These are phyloP conservation scores for Phataginus tetradactyla DNA, from an alignment of 2,797 vertebrate genomes.

Conservation along the genomic window DNA sequence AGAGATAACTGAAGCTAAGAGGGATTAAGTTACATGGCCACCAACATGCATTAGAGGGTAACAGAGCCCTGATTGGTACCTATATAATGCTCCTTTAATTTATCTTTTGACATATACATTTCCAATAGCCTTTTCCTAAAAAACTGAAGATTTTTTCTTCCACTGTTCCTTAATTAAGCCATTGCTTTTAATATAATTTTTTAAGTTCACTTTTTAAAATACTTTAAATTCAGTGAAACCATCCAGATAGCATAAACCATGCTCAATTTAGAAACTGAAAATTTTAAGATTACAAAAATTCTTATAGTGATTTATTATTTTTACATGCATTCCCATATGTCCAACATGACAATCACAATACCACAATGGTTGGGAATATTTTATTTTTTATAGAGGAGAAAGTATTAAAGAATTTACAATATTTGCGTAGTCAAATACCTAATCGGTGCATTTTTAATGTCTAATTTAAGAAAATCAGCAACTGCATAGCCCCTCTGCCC, in stretches of 20 bases:
- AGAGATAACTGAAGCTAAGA: neutral
- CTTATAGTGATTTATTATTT: neutral
- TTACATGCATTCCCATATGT: neutral
- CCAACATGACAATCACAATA: neutral
- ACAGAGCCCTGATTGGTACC: neutral
- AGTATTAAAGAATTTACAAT: neutral
- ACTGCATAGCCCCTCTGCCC: neutral
- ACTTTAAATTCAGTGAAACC: neutral
- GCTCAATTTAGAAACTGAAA: neutral
- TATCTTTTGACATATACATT: neutral
- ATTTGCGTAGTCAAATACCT: neutral
- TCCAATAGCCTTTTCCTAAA: neutral
- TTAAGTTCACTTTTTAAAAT: neutral
- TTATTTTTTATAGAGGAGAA: neutral
- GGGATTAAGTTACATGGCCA: neutral
- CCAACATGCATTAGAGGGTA: neutral
- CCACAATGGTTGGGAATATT: neutral
- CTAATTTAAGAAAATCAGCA: neutral
- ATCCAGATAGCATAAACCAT: neutral
- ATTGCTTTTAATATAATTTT: neutral
- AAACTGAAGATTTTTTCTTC: neutral
- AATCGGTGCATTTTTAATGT: neutral
- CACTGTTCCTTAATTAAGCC: neutral
- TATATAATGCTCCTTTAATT: neutral
- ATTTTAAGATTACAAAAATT: neutral